A percentile compares a stretch with the other conserved stretches of the same genome.
phyloP scores from a whole-genome alignment of 1,140 invertebrate genomes.

The Lithobius niger region DNA sequence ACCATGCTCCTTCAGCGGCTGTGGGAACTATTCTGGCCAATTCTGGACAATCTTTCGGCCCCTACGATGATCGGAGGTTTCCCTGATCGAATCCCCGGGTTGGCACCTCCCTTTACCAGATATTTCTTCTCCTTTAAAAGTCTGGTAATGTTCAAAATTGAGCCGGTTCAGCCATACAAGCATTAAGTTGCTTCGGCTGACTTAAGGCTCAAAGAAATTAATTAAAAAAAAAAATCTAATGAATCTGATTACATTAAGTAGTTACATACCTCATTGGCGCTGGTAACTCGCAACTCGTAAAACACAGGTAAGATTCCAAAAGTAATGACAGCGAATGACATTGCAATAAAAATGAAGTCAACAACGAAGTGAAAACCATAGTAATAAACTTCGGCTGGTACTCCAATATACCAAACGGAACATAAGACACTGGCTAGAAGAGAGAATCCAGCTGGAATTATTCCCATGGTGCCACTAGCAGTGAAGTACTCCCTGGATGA shows the following conservation, averaged over 20 bases:
- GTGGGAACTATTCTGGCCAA: no score
- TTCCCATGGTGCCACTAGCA: not conserved
- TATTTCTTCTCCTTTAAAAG: no score
- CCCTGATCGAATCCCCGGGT: no score
- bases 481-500: not conserved
- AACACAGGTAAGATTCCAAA: not conserved
- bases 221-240: no score
- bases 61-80: no score
- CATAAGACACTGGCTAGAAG: not conserved
- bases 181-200: no score
- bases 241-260: not conserved
- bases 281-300: not conserved
- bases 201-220: no score
- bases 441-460: not conserved
- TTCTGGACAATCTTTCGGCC: no score
- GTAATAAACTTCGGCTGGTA: not conserved
- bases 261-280: not conserved
- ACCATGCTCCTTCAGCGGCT: no score
- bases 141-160: no score
- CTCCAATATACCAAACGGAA: conserved; percentile 2
- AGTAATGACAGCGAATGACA: not conserved
- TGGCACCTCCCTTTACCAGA: no score
- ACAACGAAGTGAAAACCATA: not conserved
- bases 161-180: no score
- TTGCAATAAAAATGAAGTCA: not conserved